Conservation (phyloP, 2,113 vertebrate species). For the Pyrgilauda ruficollis region DNA sequence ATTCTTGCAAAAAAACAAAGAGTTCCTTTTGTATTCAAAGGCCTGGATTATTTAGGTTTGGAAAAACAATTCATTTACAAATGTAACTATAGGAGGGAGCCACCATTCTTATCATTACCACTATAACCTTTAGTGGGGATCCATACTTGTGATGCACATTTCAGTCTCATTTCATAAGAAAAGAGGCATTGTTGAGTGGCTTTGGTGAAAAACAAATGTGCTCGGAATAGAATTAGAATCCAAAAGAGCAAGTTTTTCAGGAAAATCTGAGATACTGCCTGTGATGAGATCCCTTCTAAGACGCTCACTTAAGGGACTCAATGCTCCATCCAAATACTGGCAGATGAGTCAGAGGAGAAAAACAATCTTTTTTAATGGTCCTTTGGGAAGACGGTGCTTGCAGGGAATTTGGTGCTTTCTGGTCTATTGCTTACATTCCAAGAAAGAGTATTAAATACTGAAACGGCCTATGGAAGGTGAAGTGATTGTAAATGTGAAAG, state of each 20-base stretch:
- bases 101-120: background rate
- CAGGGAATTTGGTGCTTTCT: background rate
- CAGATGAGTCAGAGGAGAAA: background rate
- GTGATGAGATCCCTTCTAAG: background rate
- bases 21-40: background rate
- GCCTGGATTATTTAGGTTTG: background rate
- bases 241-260: background rate
- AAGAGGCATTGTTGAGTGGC: background rate
- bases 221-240: background rate
- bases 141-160: background rate
- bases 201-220: background rate
- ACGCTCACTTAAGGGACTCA: background rate
- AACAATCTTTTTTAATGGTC: background rate
- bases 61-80: background rate
- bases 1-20: background rate
- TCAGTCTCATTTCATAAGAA: background rate
- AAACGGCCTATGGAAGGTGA: background rate
- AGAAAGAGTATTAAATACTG: background rate
- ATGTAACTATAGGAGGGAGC: background rate
- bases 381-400: background rate
- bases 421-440: background rate
- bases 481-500: background rate
- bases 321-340: background rate
- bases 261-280: background rate
- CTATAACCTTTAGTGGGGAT: background rate